phyloP scores from a whole-genome alignment of 1,140 invertebrate species.

The Colletes latitarsis region DNA sequence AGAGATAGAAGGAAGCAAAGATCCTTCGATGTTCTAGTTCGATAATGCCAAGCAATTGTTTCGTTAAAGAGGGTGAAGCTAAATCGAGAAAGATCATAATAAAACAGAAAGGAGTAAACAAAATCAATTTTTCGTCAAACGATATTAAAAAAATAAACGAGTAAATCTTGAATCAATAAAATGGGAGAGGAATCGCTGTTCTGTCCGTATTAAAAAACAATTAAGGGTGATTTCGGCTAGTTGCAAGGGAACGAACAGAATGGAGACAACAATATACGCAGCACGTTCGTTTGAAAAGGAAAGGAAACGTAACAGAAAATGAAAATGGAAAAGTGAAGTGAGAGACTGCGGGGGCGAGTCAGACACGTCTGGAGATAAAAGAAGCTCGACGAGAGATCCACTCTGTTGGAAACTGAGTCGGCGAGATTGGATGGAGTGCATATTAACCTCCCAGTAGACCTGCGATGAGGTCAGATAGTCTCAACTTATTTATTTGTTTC shows the following conservation, averaged over 20 bases:
- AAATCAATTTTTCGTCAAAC: too few species aligned
- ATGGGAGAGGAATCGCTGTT: too few species aligned
- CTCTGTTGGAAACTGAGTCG: constrained; percentile 30
- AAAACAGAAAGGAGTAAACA: too few species aligned
- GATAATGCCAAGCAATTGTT: too few species aligned
- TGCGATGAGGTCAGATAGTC: constrained; percentile 27
- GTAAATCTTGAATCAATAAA: too few species aligned
- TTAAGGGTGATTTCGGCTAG: neutral
- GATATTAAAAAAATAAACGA: too few species aligned
- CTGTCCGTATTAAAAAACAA: too few species aligned
- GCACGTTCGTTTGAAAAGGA: neutral
- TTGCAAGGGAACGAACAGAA: neutral
- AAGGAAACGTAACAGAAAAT: constrained; percentile 4
- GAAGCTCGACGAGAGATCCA: constrained; percentile 23
- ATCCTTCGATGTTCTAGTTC: too few species aligned
- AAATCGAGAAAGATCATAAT: too few species aligned
- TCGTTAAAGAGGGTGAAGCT: too few species aligned
- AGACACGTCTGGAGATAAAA: constrained; percentile 31
- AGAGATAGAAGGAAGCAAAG: too few species aligned
- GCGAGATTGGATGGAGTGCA: constrained; percentile 37
- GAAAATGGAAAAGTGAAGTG: constrained; percentile 13
- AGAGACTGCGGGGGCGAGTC: neutral
- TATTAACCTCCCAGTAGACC: constrained; percentile 37
- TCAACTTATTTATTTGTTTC: constrained; percentile 34
- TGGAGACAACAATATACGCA: neutral